Base-by-base conservation (phyloP, 2,113 vertebrate species). In the Progne subis region DNA sequence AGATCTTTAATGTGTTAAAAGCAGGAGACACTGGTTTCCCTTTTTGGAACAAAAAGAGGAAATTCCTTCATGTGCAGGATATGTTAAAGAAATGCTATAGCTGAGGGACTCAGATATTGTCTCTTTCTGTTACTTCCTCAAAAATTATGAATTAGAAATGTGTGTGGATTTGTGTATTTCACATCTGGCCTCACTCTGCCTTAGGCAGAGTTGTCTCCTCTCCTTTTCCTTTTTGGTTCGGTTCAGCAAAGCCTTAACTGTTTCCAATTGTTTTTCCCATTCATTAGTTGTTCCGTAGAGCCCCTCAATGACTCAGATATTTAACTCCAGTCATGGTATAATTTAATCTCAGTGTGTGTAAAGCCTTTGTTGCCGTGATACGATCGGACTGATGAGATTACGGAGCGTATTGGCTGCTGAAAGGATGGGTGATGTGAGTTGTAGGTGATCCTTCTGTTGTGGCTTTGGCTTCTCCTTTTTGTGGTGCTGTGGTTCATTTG, bases 21-120 rank as follows among this genome's bases (percentile, higher is more conserved):
- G 41, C 68, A 52, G 47, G 70, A 82, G 71, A 89, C 50, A 28
- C 44, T 32, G 34, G n/a, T 94, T 97, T 95, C 86, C 77, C 70
- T 74, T 86, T 95, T 43, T 87, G 89, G 81, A 91, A 82, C 86
- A 81, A 81, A 93, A 92, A 93, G 82, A 92, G 92, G 95, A 97
- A 95, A 92, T 96, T 64, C 88, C 34, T 86, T 67, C 41, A 7
- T 89, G 77, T 94, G 75, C 57, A 87, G 89, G 92, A 89, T 76
- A 64, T 78, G 65, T 92, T 93, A 84, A 88, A 95, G 82, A 90
- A 74, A 47, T 80, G 60, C 60, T 78, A 0, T 82, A 63, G 69
- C 93, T 74, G 39, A 81, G 76, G 41, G 50, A 37, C 61, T 90
- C n/a, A 52, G 64, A 18, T 86, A n/a, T 16, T 70, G 67, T 67